A percentile compares a stretch with the other conserved stretches of the same genome.
Conservation (phyloP, 1,140 invertebrate species). For the Papilio helenus region DNA sequence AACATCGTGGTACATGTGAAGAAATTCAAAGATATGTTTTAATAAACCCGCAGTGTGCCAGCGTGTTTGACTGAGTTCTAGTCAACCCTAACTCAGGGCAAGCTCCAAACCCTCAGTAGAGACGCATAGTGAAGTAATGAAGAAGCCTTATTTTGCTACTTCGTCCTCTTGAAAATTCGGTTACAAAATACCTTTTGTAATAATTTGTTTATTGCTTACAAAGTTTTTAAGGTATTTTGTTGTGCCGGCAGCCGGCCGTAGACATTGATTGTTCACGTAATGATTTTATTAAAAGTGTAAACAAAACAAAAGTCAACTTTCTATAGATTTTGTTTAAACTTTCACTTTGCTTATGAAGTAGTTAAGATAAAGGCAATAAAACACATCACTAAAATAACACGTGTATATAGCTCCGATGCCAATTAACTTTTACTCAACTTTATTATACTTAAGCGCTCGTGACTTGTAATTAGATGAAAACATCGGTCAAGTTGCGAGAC, state of each 20-base stretch:
- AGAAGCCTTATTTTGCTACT: too few species aligned
- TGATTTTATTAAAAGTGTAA: slow-evolving; percentile 25
- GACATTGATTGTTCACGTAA: slow-evolving; percentile 3
- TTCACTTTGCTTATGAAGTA: slow-evolving; percentile 7
- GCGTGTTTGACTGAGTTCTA: too few species aligned
- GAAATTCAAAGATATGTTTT: too few species aligned
- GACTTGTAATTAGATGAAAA: slow-evolving; percentile 9
- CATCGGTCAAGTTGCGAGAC: neutral
- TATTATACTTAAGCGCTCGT: neutral
- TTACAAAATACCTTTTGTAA: neutral
- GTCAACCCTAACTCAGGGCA: too few species aligned
- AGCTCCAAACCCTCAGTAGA: too few species aligned
- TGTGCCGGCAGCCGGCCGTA: neutral
- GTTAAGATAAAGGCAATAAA: neutral
- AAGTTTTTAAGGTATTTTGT: neutral
- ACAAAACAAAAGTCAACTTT: slow-evolving; percentile 13
- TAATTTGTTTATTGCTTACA: neutral
- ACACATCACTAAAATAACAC: neutral
- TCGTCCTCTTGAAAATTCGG: neutral
- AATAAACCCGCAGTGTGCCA: too few species aligned
- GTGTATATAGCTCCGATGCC: neutral
- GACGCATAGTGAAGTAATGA: too few species aligned
- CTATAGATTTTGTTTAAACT: neutral
- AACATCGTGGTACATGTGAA: too few species aligned
- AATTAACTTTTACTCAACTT: neutral